These are phyloP conservation scores for Morphnarchus princeps DNA, from an alignment of 2,113 vertebrate species.

Conservation along the genomic window DNA sequence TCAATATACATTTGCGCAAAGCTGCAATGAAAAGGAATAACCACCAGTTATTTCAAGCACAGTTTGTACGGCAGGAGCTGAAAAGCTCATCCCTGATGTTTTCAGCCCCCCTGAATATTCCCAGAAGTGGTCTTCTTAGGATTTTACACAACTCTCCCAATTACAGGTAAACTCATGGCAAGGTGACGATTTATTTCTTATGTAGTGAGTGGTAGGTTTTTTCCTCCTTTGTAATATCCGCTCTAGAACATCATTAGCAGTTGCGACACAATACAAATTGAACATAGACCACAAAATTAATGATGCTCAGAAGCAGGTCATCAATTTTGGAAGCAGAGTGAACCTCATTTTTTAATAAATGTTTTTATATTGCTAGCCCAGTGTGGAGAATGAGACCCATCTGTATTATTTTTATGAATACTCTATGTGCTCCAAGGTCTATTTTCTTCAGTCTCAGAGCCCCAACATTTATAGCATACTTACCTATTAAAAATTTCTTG, in stretches of 20 bases:
- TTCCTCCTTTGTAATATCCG: neutral
- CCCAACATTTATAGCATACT: neutral
- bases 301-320: neutral
- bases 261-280: neutral
- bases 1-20: neutral
- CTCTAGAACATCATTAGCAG: slow-evolving; percentile 22
- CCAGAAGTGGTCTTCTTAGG: neutral
- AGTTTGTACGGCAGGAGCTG: neutral
- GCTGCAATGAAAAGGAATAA: neutral
- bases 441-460: rapidly evolving
- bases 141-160: neutral
- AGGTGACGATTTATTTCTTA: neutral
- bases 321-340: neutral
- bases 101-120: neutral
- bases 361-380: neutral
- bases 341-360: neutral
- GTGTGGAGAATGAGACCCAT: neutral
- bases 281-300: neutral
- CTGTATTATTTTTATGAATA: neutral
- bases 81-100: neutral
- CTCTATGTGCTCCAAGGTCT: neutral
- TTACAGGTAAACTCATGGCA: neutral
- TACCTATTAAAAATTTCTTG: neutral
- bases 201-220: neutral
- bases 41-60: neutral